Conservation (phyloP, 2,888 invertebrate species). For the Xestia xanthographa region DNA sequence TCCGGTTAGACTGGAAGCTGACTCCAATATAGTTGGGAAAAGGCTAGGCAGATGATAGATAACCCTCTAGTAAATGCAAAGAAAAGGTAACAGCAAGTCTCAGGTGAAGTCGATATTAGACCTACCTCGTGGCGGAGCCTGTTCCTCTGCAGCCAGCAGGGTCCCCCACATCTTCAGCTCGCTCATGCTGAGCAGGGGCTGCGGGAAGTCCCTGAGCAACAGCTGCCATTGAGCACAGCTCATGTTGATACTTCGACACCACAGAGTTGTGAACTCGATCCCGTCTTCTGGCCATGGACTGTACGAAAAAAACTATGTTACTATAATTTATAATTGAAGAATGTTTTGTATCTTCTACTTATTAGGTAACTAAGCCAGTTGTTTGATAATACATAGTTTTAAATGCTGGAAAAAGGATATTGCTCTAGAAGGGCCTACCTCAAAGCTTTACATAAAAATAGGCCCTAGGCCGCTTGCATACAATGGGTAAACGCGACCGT, state of each 20-base stretch:
- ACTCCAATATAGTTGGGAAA: no score
- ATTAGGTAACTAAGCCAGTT: no score
- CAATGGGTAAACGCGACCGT: constrained; percentile 91
- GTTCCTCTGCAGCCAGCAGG: constrained; percentile 97
- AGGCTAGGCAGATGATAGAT: no score
- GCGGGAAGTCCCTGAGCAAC: constrained; percentile 98
- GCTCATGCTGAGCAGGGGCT: constrained; percentile 96
- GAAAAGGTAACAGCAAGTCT: not conserved
- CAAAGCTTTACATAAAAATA: no score
- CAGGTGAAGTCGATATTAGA: not conserved
- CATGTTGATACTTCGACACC: constrained; percentile 97
- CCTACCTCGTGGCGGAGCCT: constrained; percentile 86
- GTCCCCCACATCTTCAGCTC: constrained; percentile 97
- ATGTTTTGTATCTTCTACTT: no score
- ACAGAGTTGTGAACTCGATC: constrained; percentile 96
- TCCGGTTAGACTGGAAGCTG: no score
- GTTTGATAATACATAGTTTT: no score
- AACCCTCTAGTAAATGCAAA: not conserved
- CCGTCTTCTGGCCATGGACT: constrained; percentile 98
- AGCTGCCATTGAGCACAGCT: constrained; percentile 96
- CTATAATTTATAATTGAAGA: no score
- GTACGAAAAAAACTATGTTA: constrained; percentile 9
- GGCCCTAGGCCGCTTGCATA: constrained; percentile 75
- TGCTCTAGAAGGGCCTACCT: no score
- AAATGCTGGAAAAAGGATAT: no score